phyloP scores from a whole-genome alignment of 2,797 vertebrate genomes.

The Pteropus rufus region DNA sequence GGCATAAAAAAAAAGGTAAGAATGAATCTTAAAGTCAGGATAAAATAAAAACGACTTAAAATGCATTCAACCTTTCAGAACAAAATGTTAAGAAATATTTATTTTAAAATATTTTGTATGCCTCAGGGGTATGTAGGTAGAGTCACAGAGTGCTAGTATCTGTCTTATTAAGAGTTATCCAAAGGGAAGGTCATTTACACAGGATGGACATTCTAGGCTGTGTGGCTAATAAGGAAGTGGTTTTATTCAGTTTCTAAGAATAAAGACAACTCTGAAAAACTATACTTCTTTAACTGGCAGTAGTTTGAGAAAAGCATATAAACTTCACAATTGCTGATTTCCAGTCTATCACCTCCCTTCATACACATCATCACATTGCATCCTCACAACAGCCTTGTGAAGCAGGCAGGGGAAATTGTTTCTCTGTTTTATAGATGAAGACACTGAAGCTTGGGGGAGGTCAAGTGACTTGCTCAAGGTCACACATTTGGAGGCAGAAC shows the following conservation, averaged over 20 bases:
- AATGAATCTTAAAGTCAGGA: constrained; percentile 14
- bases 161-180: neutral
- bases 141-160: neutral
- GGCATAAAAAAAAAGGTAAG: constrained; percentile 3
- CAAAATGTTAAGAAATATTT: constrained; percentile 22
- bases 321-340: neutral
- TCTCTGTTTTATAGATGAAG: neutral
- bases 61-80: neutral
- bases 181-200: neutral
- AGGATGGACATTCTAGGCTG: neutral
- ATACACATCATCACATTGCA: neutral
- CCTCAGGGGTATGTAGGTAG: neutral
- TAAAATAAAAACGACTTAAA: constrained; percentile 49
- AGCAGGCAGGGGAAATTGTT: neutral
- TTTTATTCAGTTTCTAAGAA: constrained; percentile 4
- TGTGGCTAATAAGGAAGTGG: neutral
- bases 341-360: neutral
- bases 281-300: neutral
- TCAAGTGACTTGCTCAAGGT: neutral
- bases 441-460: neutral
- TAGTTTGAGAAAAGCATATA: neutral
- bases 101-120: constrained; percentile 25
- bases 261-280: neutral
- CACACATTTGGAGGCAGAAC: neutral
- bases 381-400: neutral